Conservation (phyloP, 2,888 invertebrate species). For the Aethes cnicana region DNA sequence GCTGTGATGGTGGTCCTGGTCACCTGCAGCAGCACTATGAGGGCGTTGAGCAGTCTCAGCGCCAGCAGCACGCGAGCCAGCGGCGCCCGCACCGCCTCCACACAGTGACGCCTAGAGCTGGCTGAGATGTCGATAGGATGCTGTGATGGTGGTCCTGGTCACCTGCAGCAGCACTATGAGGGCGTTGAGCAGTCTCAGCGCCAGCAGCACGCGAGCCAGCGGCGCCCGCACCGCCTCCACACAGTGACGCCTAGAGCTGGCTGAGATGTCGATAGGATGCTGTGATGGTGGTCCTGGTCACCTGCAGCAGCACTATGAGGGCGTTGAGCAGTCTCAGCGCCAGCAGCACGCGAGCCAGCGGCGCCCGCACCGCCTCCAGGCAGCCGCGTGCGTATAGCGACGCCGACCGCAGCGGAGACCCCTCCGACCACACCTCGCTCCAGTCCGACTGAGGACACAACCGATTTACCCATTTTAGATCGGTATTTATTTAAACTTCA, state of each 20-base stretch:
- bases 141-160: no score
- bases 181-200: constrained; percentile 57
- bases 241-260: no score
- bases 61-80: no score
- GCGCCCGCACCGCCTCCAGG: constrained; percentile 63
- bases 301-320: constrained; percentile 63
- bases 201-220: constrained; percentile 57
- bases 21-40: no score
- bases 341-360: constrained; percentile 58
- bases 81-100: no score
- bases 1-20: no score
- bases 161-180: constrained; percentile 65
- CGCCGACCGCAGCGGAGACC: constrained; percentile 53
- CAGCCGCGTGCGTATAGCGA: constrained; percentile 69
- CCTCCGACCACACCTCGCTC: constrained; percentile 48
- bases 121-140: no score
- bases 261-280: no score
- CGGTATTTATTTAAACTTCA: no score
- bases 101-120: no score
- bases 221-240: constrained; percentile 66
- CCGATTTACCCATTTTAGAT: neutral
- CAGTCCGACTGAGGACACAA: constrained; percentile 45
- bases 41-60: no score
- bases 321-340: constrained; percentile 59
- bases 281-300: no score